phyloP scores from a whole-genome alignment of 1,140 invertebrate species.

The Branchinecta lindahli region DNA sequence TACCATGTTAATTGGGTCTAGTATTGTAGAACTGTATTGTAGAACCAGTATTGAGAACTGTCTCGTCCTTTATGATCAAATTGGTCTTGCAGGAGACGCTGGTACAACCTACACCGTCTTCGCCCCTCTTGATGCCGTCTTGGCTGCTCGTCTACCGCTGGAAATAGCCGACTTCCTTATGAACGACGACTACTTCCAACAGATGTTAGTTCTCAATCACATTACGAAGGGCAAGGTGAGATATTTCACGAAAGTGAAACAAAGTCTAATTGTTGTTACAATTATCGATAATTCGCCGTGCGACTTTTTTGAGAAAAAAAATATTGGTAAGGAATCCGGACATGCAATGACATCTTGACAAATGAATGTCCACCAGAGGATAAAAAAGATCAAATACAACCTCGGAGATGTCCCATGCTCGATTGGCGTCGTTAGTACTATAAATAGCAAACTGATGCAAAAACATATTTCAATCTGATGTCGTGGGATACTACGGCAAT shows the following conservation, averaged over 20 bases:
- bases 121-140: not conserved
- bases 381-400: no score
- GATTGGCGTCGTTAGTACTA: no score
- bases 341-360: no score
- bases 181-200: not conserved
- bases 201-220: conserved; percentile 6
- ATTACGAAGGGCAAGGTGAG: conserved; percentile 1
- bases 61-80: not conserved
- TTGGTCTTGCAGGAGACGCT: not conserved
- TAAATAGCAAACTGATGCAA: no score
- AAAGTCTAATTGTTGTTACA: not conserved
- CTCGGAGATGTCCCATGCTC: no score
- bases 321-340: not conserved
- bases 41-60: no score
- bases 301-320: not conserved
- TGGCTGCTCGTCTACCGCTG: not conserved
- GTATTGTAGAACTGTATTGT: no score
- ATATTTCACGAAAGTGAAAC: not conserved
- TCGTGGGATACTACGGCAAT: no score
- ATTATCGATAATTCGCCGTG: not conserved
- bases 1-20: not conserved
- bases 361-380: no score
- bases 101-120: not conserved
- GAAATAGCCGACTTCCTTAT: not conserved
- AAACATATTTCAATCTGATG: no score